Evolutionary conservation across 2,113 vertebrate species (phyloP).

Genomic region (Percina caprodes): DNA sequence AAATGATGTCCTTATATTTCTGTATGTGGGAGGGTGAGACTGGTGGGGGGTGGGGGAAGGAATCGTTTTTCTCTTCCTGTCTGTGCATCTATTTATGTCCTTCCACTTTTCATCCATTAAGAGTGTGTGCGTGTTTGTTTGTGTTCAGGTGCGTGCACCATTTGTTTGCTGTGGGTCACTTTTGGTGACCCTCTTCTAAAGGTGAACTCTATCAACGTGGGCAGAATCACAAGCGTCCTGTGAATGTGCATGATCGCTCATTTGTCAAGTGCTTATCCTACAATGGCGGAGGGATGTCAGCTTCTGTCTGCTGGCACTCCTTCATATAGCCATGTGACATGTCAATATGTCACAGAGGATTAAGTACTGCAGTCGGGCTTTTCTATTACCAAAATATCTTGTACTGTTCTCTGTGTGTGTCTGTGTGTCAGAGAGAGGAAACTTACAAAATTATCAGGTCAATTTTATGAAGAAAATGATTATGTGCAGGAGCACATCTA

Average conservation of each 20-base stretch:
- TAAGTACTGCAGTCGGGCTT: conserved; percentile 62
- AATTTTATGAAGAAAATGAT: conserved; percentile 3
- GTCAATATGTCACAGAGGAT: conserved; percentile 76
- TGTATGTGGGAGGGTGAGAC: conserved; percentile 26
- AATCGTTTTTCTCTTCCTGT: conserved; percentile 53
- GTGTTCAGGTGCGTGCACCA: conserved; percentile 36
- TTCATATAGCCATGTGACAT: conserved; percentile 77
- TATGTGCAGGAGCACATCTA: neutral
- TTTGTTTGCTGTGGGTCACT: conserved; percentile 29
- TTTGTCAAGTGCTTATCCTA: conserved; percentile 79
- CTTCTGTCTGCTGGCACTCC: conserved; percentile 75
- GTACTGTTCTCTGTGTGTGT: conserved; percentile 52
- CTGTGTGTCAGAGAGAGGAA: conserved; percentile 53
- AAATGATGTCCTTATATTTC: conserved; percentile 73
- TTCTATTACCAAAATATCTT: conserved; percentile 70
- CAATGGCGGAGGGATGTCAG: conserved; percentile 72
- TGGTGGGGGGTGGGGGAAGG: neutral
- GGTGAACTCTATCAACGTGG: conserved; percentile 72
- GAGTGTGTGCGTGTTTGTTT: conserved; percentile 35
- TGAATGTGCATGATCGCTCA: conserved; percentile 72
- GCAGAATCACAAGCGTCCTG: conserved; percentile 67
- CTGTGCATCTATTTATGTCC: conserved; percentile 55
- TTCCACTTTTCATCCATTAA: conserved; percentile 71
- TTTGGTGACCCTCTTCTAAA: conserved; percentile 60
- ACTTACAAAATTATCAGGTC: conserved; percentile 19